A percentile compares a stretch with the other conserved stretches of the same genome.
These are phyloP conservation scores for Mormyrus hasselquistii DNA, from an alignment of 2,797 vertebrate species.

Conservation along the genomic window DNA sequence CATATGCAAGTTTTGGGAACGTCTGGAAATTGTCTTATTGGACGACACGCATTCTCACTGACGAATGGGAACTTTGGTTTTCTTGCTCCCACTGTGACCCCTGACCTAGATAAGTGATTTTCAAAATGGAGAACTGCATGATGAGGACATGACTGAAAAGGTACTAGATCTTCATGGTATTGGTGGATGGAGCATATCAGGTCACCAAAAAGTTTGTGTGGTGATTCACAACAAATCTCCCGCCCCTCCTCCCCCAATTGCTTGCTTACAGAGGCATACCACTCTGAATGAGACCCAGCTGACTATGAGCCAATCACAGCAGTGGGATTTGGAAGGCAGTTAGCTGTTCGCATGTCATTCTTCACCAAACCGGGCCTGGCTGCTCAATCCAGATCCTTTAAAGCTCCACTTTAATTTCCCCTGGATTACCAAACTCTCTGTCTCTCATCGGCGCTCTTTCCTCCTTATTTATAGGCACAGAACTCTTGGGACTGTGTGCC, in stretches of 20 bases:
- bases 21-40: background rate
- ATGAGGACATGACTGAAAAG: background rate
- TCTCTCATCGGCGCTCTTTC: background rate
- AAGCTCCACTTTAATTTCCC: slow-evolving; percentile 18
- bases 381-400: slow-evolving; percentile 20
- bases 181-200: background rate
- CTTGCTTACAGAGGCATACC: background rate
- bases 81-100: background rate
- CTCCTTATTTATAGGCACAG: slow-evolving; percentile 1
- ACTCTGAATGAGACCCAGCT: background rate
- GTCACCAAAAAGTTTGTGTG: background rate
- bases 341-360: slow-evolving; percentile 2
- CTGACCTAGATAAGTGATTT: background rate
- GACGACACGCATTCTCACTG: background rate
- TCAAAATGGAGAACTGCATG: background rate
- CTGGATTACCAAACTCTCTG: slow-evolving; percentile 9
- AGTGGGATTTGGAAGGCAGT: slow-evolving; percentile 21
- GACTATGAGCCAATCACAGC: slow-evolving; percentile 20
- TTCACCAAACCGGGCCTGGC: background rate
- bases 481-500: background rate
- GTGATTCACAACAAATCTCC: background rate
- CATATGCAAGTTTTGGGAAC: background rate
- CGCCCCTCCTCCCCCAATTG: background rate
- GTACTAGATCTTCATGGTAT: background rate
- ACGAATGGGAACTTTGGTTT: background rate